Base-by-base conservation (phyloP, 2,797 vertebrate species). In the Pseudopleuronectes americanus region DNA sequence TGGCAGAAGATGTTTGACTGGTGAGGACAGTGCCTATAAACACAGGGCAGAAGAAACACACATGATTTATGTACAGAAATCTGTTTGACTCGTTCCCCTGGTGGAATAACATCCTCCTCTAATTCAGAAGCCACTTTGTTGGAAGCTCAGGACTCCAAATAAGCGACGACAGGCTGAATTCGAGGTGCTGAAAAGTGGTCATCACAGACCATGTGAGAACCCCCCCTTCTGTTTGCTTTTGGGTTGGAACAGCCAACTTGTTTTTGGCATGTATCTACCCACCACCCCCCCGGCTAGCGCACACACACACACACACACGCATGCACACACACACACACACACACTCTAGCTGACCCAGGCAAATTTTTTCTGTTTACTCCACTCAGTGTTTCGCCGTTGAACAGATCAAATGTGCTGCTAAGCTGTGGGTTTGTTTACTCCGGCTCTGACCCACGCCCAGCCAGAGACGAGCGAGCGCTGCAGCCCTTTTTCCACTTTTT, bases 401-500 rank as follows among this genome's bases (percentile, higher is more conserved):
- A 71, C 74, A 92, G 90, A 94, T 94, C 92, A 94, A 93, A 95
- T 70, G 61, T 54, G 70, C 73, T 76, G 81, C 83, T 89, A 79
- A 91, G 88, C 90, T 87, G 82, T 76, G 76, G 79, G 87, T 89
- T 92, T 93, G 91, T 94, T 94, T 93, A 93, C 89, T 87, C 72
- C 86, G 45, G 75, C 85, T 86, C 85, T 83, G 87, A 86, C 87
- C 90, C 85, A 84, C 85, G 71, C 83, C 88, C 84, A 85, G 79
- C 67, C 77, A 65, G 69, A 68, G 79, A 89, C 74, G 49, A 59
- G 43, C 75, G 59, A 83, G 84, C 74, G 64, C 75, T 77, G 75
- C 66, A 54, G 79, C 74, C 77, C 64, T 88, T 90, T 86, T 80
- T 79, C 90, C 82, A 84, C 90, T 87, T 87, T 77, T 63, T 36